Conservation (phyloP, 92 coral and sea anemone genomes). For the Plumapathes pennacea region DNA sequence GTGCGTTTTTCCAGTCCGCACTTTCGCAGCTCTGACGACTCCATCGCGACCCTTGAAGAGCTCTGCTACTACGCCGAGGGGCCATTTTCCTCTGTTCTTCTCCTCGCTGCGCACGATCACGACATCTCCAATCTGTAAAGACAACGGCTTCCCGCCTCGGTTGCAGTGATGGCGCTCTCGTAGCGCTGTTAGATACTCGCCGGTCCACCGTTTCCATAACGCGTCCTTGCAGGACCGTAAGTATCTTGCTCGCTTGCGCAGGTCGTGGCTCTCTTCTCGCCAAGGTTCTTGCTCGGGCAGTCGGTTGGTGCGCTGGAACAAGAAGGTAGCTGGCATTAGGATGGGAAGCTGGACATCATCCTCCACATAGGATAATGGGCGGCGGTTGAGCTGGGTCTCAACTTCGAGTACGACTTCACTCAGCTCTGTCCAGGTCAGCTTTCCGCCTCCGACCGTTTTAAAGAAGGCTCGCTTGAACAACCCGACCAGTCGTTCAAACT, state of each 20-base stretch:
- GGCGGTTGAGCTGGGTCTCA: constrained; percentile 32
- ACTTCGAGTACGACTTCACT: constrained; percentile 16
- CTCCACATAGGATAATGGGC: constrained; percentile 4
- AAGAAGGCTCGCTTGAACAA: constrained; percentile 7
- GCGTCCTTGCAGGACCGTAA: constrained; percentile 17
- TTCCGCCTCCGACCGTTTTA: constrained; percentile 5
- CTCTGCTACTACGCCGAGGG: constrained; percentile 15
- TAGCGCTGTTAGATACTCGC: constrained; percentile 16
- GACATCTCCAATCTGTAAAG: constrained; percentile 9
- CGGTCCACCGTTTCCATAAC: constrained; percentile 24
- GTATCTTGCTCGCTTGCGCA: constrained; percentile 13
- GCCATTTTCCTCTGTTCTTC: constrained; percentile 34
- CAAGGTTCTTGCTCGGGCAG: constrained; percentile 9
- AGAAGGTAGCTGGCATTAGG: constrained; percentile 17
- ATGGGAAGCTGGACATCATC: constrained; percentile 16
- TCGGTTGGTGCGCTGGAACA: constrained; percentile 3
- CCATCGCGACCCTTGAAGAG: constrained; percentile 15
- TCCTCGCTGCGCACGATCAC: constrained; percentile 12
- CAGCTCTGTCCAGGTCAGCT: constrained; percentile 18
- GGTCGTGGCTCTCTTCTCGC: background rate
- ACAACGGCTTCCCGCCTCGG: background rate
- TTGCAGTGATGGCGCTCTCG: constrained; percentile 22
- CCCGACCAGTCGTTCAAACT: constrained; percentile 8
- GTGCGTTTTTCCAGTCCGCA: background rate
- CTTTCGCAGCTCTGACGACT: background rate